Conservation (phyloP, 1,140 invertebrate species). For the Tetraneura akinire region DNA sequence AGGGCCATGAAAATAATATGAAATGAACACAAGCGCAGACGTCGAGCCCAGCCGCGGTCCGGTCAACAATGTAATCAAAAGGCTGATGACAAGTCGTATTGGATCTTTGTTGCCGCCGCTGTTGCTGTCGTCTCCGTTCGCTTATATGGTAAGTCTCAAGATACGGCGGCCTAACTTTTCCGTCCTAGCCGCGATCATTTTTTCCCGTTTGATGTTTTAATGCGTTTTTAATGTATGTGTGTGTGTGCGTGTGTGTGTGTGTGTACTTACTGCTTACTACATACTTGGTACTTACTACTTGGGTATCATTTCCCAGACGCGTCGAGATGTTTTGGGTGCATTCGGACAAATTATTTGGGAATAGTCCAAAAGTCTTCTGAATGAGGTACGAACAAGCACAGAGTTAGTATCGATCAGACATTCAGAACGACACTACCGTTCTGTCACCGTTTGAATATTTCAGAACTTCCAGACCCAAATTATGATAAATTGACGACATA, state of each 20-base stretch:
- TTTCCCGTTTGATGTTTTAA: not conserved
- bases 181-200: not conserved
- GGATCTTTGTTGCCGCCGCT: conserved; percentile 11
- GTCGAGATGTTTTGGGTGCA: not conserved
- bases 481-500: no score
- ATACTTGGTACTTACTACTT: not conserved
- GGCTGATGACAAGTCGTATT: conserved; percentile 4
- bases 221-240: not conserved
- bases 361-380: no score
- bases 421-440: no score
- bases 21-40: conserved; percentile 13
- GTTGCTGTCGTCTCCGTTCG: not conserved
- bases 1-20: not conserved
- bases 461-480: no score
- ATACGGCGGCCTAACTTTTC: no score
- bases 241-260: not conserved
- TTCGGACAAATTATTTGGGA: no score
- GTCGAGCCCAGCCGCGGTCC: conserved; percentile 35
- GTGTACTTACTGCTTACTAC: not conserved
- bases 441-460: no score
- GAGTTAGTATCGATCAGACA: no score
- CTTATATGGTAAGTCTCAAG: not conserved
- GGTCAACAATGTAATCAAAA: conserved; percentile 44
- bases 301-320: not conserved
- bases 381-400: no score